phyloP scores from a whole-genome alignment of 2,888 invertebrate genomes.

The Drosophila kuntzei region DNA sequence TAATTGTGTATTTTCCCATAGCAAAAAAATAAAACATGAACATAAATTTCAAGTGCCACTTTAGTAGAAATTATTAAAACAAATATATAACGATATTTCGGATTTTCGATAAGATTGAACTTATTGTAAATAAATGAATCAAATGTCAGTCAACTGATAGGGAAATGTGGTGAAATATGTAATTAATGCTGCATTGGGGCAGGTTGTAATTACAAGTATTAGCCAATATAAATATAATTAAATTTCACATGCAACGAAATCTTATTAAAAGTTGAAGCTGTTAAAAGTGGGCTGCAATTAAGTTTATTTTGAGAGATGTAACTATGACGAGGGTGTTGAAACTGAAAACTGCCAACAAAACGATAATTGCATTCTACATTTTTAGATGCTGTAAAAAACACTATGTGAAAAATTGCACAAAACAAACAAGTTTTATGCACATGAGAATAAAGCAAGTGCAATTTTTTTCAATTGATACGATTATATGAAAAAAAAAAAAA shows the following conservation, averaged over 20 bases:
- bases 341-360: conserved; percentile 65
- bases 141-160: conserved; percentile 25
- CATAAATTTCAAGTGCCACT: conserved; percentile 15
- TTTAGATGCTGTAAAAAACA: conserved; percentile 42
- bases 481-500: not conserved
- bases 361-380: conserved; percentile 59
- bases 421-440: conserved; percentile 43
- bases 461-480: conserved; percentile 2
- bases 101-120: not conserved
- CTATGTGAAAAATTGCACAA: conserved; percentile 71
- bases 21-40: not conserved
- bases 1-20: conserved; percentile 3
- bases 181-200: conserved; percentile 21
- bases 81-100: not conserved
- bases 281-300: conserved; percentile 26
- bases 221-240: conserved; percentile 18
- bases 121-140: not conserved
- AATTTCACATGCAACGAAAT: conserved; percentile 21
- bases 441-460: conserved; percentile 11
- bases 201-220: conserved; percentile 8
- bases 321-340: conserved; percentile 39
- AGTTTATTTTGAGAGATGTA: conserved; percentile 18
- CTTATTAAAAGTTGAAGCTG: conserved; percentile 20
- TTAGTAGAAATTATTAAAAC: not conserved
- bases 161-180: not conserved